Percentiles rank a stretch among this genome's conserved stretches.
Evolutionary conservation across 2,888 invertebrate genomes (phyloP).

Genomic region (Eupithecia inturbata): DNA sequence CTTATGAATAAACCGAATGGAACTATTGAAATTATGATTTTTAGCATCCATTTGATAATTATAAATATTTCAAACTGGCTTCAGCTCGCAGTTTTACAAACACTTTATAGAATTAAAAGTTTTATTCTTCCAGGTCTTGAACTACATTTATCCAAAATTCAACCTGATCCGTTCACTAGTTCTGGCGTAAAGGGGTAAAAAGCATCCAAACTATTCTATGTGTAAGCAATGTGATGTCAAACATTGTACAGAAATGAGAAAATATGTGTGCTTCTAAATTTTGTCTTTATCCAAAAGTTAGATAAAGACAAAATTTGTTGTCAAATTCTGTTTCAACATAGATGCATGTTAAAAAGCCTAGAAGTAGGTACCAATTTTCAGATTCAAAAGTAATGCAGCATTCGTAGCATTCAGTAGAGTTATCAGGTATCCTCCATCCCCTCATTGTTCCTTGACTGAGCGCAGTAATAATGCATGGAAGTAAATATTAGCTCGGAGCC

Average conservation of each 20-base stretch:
- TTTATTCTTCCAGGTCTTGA: no score
- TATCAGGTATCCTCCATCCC: not conserved
- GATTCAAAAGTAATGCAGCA: not conserved
- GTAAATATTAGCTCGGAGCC: slow-evolving; percentile 79
- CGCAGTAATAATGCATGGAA: slow-evolving; percentile 77
- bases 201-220: not conserved
- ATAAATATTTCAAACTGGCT: not conserved
- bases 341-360: not conserved
- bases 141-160: not conserved
- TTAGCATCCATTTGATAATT: not conserved
- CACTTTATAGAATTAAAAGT: not conserved
- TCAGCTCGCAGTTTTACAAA: not conserved
- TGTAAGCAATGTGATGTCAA: not conserved
- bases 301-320: no score
- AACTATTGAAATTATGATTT: not conserved
- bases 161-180: not conserved
- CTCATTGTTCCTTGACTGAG: slow-evolving; percentile 46
- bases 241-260: not conserved
- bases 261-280: no score
- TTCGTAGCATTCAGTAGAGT: not conserved
- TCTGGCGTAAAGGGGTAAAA: not conserved
- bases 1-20: not conserved
- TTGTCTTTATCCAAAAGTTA: no score
- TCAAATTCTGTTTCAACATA: not conserved
- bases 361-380: not conserved